Evolutionary conservation across 2,113 vertebrate species (phyloP).

Genomic region (Oryzias curvinotus): DNA sequence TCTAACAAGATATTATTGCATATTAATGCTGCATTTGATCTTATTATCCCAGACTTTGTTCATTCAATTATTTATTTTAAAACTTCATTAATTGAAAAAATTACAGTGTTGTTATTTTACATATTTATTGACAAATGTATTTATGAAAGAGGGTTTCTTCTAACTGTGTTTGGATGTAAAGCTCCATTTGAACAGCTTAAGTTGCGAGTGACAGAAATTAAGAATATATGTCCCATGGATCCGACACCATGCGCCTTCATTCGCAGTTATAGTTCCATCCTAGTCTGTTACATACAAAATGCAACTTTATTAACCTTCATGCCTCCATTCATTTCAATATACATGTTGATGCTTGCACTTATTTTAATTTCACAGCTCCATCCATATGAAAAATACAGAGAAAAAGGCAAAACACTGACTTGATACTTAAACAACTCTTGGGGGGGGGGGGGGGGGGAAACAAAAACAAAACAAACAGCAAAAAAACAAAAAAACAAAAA

Average conservation of each 20-base stretch:
- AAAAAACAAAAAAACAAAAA: constrained; percentile 79
- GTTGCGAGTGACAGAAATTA: constrained; percentile 51
- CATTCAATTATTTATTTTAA: no score
- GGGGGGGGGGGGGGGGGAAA: constrained; percentile 72
- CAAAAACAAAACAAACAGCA: constrained; percentile 77
- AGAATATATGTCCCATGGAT: constrained; percentile 47
- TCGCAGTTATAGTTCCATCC: constrained; percentile 40
- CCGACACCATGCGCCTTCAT: constrained; percentile 38
- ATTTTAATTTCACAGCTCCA: constrained; percentile 99
- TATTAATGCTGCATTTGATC: no score
- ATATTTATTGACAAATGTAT: no score
- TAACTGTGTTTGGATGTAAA: no score
- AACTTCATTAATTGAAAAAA: no score
- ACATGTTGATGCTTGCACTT: constrained; percentile 99
- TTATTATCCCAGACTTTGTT: no score
- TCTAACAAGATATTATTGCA: no score
- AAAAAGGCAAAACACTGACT: constrained; percentile 95
- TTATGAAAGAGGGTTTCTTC: no score
- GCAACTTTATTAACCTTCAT: constrained; percentile 99
- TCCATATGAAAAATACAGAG: constrained; percentile 96
- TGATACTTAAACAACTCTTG: constrained; percentile 93
- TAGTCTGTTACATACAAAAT: constrained; percentile 95
- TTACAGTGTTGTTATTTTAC: no score
- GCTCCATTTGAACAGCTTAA: constrained; percentile 21
- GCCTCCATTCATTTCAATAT: constrained; percentile 99